Percentiles rank a stretch among this genome's conserved stretches.
These are phyloP conservation scores for Ranitomeya imitator DNA, from an alignment of 2,113 vertebrate genomes.

Conservation along the genomic window DNA sequence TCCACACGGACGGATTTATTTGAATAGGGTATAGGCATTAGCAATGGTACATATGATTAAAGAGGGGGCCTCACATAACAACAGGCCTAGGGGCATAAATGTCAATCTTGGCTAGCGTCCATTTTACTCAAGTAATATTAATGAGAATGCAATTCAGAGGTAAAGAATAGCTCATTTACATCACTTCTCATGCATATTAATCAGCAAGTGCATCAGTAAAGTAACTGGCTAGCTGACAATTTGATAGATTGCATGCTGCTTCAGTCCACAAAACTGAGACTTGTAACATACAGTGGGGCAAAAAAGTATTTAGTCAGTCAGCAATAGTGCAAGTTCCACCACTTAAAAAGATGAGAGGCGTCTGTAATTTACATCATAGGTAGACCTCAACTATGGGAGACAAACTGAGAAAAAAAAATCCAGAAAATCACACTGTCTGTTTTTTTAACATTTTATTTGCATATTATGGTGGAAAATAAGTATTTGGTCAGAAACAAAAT, in stretches of 20 bases:
- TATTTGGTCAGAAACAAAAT: no score
- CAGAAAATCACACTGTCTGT: no score
- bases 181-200: constrained; percentile 14
- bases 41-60: constrained; percentile 14
- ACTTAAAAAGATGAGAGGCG: no score
- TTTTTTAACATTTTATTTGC: no score
- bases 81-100: constrained; percentile 22
- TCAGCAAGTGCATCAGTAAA: neutral
- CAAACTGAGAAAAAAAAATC: no score
- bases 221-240: neutral
- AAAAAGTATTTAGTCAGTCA: no score
- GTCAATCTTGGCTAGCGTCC: neutral
- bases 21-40: neutral
- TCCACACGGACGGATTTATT: constrained; percentile 9
- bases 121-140: constrained; percentile 25
- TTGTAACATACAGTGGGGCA: no score
- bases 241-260: neutral
- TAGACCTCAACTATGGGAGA: no score
- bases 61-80: constrained; percentile 16
- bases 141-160: constrained; percentile 14
- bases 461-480: no score
- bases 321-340: no score
- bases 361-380: no score
- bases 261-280: neutral
- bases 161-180: constrained; percentile 8